A percentile compares a stretch with the other conserved stretches of the same genome.
These are phyloP conservation scores for Polietes domitor DNA, from an alignment of 2,888 invertebrate species.

Conservation along the genomic window DNA sequence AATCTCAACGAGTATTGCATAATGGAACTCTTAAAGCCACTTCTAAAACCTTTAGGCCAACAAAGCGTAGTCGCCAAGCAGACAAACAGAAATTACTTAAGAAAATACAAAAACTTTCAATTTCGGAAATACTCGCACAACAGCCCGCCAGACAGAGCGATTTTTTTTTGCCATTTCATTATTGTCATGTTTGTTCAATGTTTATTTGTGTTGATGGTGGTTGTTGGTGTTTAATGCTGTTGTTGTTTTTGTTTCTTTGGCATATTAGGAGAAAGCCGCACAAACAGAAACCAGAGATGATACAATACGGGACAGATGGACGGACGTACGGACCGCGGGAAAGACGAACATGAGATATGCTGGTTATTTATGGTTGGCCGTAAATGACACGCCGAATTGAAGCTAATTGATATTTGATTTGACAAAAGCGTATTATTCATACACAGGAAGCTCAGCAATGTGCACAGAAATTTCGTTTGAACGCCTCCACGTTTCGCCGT, in stretches of 20 bases:
- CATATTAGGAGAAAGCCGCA: constrained; percentile 34
- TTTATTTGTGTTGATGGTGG: constrained; percentile 20
- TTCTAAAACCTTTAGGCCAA: constrained; percentile 33
- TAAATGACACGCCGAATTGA: background rate
- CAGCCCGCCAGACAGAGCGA: background rate
- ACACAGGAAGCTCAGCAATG: background rate
- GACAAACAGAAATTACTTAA: constrained; percentile 47
- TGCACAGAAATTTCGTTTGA: background rate
- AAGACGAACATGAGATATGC: background rate
- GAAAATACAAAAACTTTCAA: constrained; percentile 42
- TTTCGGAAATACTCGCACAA: constrained; percentile 4
- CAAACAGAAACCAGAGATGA: constrained; percentile 5
- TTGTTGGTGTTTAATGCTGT: background rate
- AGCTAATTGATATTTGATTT: constrained; percentile 31
- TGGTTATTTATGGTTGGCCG: background rate
- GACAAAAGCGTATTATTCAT: background rate
- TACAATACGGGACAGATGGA: background rate
- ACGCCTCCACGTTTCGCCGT: background rate
- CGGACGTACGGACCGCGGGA: background rate
- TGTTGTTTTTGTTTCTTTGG: no score
- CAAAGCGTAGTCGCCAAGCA: constrained; percentile 28
- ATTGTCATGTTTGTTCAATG: constrained; percentile 23
- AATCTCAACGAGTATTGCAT: background rate
- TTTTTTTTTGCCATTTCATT: constrained; percentile 34
- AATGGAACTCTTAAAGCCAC: constrained; percentile 8